A percentile compares a stretch with the other conserved stretches of the same genome.
Evolutionary conservation across 2,888 invertebrate species (phyloP).

Genomic region (Branchellion lobata): DNA sequence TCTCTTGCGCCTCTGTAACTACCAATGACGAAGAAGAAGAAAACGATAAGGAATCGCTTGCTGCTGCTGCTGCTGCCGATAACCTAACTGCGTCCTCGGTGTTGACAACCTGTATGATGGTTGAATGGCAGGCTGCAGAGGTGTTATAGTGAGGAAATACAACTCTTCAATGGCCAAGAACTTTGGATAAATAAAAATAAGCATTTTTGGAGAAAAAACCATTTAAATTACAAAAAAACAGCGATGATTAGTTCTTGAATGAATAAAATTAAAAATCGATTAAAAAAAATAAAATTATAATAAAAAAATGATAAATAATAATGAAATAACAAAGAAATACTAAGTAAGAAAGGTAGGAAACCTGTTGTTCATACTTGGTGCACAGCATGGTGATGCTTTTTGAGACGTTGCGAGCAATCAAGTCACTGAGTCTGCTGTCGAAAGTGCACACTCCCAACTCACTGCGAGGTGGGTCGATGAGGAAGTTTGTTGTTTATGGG

Average conservation of each 20-base stretch:
- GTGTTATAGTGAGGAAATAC: neutral
- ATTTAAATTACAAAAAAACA: neutral
- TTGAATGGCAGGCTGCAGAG: neutral
- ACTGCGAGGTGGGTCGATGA: conserved; percentile 56
- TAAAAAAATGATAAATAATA: neutral
- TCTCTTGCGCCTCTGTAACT: neutral
- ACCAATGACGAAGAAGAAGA: too few species aligned
- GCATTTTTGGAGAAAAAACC: neutral
- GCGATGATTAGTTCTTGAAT: neutral
- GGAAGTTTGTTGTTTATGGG: neutral
- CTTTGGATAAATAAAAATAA: neutral
- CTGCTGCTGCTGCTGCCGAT: neutral
- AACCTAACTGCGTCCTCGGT: conserved; percentile 1
- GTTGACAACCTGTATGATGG: neutral
- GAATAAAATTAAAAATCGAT: neutral
- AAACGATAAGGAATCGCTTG: too few species aligned
- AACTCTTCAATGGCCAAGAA: neutral
- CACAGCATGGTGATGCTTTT: conserved; percentile 80
- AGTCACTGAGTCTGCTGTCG: conserved; percentile 76
- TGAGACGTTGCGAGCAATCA: conserved; percentile 77
- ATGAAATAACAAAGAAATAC: neutral
- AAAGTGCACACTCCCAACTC: conserved; percentile 82
- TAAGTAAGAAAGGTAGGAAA: too few species aligned
- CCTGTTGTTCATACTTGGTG: conserved; percentile 72
- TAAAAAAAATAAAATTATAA: neutral